phyloP scores from a whole-genome alignment of 2,113 vertebrate species.

The Urocitellus parryii region DNA sequence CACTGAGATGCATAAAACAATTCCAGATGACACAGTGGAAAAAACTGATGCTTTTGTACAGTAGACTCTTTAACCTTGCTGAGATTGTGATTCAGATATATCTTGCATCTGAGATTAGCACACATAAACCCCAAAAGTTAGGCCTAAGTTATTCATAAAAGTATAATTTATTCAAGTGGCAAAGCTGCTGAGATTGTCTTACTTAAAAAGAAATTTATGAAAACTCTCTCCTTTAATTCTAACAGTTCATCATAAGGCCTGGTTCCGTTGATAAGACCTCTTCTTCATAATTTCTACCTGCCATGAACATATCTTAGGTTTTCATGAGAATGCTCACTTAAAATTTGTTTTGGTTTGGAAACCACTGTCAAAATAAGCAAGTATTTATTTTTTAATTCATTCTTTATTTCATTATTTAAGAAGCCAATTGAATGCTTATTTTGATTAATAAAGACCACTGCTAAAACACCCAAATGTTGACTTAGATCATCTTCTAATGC shows the following conservation, averaged over 20 bases:
- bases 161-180: constrained; percentile 56
- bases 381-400: constrained; percentile 48
- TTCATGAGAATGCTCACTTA: background rate
- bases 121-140: constrained; percentile 79
- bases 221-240: constrained; percentile 40
- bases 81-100: constrained; percentile 77
- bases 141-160: constrained; percentile 77
- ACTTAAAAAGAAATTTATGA: constrained; percentile 42
- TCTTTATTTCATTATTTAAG: constrained; percentile 19
- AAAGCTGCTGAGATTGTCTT: constrained; percentile 18
- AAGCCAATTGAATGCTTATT: background rate
- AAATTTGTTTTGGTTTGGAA: constrained; percentile 50
- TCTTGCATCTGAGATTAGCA: constrained; percentile 85
- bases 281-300: constrained; percentile 21
- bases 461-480: background rate
- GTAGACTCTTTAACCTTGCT: constrained; percentile 81
- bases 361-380: background rate
- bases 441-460: constrained; percentile 36
- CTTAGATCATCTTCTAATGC: constrained; percentile 19
- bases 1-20: constrained; percentile 84
- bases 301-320: background rate
- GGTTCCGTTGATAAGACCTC: background rate
- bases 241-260: background rate
- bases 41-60: constrained; percentile 70
- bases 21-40: constrained; percentile 84